These are phyloP conservation scores for Sigmodon hispidus DNA, from an alignment of 2,113 vertebrate species.

Conservation along the genomic window DNA sequence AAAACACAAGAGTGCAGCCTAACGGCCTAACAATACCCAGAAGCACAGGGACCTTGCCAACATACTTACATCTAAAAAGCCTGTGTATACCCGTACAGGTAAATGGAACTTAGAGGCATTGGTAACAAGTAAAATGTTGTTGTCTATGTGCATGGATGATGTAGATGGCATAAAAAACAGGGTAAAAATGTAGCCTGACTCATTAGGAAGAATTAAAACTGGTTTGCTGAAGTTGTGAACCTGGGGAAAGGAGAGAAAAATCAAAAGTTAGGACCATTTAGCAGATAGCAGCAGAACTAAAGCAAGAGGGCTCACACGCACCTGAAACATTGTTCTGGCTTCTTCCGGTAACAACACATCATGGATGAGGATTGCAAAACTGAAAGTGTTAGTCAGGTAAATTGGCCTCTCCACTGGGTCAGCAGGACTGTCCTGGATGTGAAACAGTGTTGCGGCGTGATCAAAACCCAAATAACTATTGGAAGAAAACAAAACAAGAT, in stretches of 20 bases:
- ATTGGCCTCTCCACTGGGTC: constrained; percentile 94
- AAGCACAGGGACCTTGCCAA: background rate
- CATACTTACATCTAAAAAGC: constrained; percentile 95
- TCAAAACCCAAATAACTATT: constrained; percentile 95
- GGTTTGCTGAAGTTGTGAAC: constrained; percentile 96
- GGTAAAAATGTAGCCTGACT: constrained; percentile 96
- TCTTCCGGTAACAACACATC: constrained; percentile 95
- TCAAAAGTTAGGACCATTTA: constrained; percentile 36
- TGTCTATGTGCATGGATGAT: constrained; percentile 95
- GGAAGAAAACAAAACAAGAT: constrained; percentile 70
- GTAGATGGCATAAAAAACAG: constrained; percentile 95
- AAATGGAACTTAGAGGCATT: constrained; percentile 99
- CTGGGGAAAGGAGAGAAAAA: constrained; percentile 84
- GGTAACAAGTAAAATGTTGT: constrained; percentile 97
- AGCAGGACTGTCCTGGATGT: constrained; percentile 95
- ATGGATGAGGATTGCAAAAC: constrained; percentile 94
- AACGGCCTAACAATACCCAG: background rate
- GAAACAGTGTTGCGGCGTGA: constrained; percentile 96
- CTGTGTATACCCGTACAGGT: constrained; percentile 96
- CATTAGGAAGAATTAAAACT: constrained; percentile 93
- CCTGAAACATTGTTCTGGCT: constrained; percentile 95
- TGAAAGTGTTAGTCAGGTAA: constrained; percentile 96
- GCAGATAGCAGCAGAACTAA: background rate
- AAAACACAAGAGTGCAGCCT: background rate
- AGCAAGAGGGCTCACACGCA: constrained; percentile 78